Base-by-base conservation (phyloP, 2,113 vertebrate species). In the Panthera uncia region DNA sequence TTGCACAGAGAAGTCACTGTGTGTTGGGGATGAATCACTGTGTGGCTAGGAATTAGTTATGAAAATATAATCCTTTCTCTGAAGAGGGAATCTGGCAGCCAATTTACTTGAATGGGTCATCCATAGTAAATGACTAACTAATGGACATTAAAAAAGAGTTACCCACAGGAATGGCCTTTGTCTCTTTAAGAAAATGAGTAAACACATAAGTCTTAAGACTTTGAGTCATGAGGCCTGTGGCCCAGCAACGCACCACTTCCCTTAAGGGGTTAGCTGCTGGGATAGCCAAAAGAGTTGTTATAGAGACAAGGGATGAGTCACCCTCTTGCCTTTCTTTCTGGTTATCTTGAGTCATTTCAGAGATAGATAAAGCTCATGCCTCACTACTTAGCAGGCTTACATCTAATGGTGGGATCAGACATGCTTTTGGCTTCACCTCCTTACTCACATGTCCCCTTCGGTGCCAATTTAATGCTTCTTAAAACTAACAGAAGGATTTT, bases 181-280 rank as follows among this genome's bases (percentile, higher is more conserved):
- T 57, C 50, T 95, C 95, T 48, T 41, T 41, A 73, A n/a, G 79
- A 85, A 94, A 97, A 94, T 31, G 36, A 45, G 73, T 76, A 76
- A 76, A 76, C 41, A 76, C 76, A 0, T 89, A 82, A 86, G 95
- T 92, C 95, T 91, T 97, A 94, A 57, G 96, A 95, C 66, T 55
- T 63, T 98, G 97, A 98, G 84, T 98, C 98, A 97, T 73, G 41
- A 68, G 31, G 36, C 66, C 92, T 16, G 68, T 68, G 85, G 21
- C 31, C 21, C 33, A 79, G 61, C 2, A 36, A 89, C 84, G 91
- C 38, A 66, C 50, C 7, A 13, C 29, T 61, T 33, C 33, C 78
- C 25, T 55, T 5, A 45, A 5, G 48, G 15, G 38, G 33, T 41
- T 84, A 96, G 31, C 80, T 33, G 19, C 31, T 92, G 69, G 18